Conservation (phyloP, 1,140 invertebrate genomes). For the Heliconius eleuchia region DNA sequence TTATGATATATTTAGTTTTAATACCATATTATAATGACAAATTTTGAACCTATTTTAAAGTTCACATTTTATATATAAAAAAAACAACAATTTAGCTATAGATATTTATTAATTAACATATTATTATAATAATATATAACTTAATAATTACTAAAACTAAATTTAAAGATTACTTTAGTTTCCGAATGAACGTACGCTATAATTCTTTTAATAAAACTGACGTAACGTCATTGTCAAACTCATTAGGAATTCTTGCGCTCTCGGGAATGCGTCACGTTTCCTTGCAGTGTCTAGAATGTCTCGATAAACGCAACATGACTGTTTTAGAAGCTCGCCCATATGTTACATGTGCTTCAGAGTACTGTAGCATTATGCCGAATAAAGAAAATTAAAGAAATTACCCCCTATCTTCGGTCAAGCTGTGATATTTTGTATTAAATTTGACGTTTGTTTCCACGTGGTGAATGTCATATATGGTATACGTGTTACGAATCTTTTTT, state of each 20-base stretch:
- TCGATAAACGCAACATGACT: slow-evolving; percentile 45
- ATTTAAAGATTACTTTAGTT: not conserved
- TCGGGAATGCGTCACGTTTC: slow-evolving; percentile 34
- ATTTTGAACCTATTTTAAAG: too few species aligned
- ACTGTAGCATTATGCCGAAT: slow-evolving; percentile 33
- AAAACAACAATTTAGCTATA: too few species aligned
- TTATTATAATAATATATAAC: not conserved
- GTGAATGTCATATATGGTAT: slow-evolving; percentile 67
- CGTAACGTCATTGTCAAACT: slow-evolving; percentile 26
- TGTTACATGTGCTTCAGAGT: slow-evolving; percentile 21
- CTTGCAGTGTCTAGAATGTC: slow-evolving; percentile 48
- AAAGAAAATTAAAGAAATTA: slow-evolving; percentile 41
- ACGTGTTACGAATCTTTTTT: slow-evolving; percentile 66
- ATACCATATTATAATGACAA: too few species aligned
- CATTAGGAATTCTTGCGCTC: slow-evolving; percentile 29
- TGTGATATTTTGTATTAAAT: slow-evolving; percentile 48
- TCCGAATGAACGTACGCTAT: not conserved
- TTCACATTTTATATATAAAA: too few species aligned
- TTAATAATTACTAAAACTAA: not conserved
- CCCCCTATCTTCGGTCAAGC: slow-evolving; percentile 27
- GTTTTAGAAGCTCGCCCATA: slow-evolving; percentile 29
- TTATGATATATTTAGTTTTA: not conserved
- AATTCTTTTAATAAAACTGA: slow-evolving; percentile 12
- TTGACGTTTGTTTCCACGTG: slow-evolving; percentile 78
- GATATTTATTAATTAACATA: too few species aligned